Evolutionary conservation across 1,140 invertebrate genomes (phyloP).

Genomic region (Drosophila carrolli): DNA sequence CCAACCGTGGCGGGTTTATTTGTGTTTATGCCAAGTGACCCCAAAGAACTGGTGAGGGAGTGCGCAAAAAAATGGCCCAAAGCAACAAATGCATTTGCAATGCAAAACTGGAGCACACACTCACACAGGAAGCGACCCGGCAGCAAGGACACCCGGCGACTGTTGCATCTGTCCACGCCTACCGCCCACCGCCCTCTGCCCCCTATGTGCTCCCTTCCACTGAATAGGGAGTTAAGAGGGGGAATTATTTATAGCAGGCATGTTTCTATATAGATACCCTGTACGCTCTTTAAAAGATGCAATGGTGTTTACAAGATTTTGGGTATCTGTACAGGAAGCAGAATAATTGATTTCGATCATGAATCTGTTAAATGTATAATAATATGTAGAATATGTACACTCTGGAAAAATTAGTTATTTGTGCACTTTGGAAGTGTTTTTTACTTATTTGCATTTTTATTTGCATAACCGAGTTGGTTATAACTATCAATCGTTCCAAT

Average conservation of each 20-base stretch:
- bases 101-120: slow-evolving; percentile 68
- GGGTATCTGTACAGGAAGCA: background rate
- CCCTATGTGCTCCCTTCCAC: background rate
- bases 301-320: background rate
- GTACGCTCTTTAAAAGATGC: slow-evolving; percentile 5
- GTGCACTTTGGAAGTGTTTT: too few relatives aligned
- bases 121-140: slow-evolving; percentile 58
- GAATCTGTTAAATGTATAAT: background rate
- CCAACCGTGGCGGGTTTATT: slow-evolving; percentile 32
- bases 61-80: slow-evolving; percentile 34
- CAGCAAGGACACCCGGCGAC: slow-evolving; percentile 46
- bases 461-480: too few relatives aligned
- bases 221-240: slow-evolving; percentile 16
- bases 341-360: background rate
- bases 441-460: too few relatives aligned
- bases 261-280: slow-evolving; percentile 19
- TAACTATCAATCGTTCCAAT: too few relatives aligned
- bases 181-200: background rate
- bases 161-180: slow-evolving; percentile 49
- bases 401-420: too few relatives aligned
- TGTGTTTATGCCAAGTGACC: slow-evolving; percentile 57
- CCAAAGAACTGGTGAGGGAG: slow-evolving; percentile 29
- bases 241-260: slow-evolving; percentile 39
- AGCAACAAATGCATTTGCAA: slow-evolving; percentile 62
- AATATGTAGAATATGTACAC: too few relatives aligned